phyloP scores from a whole-genome alignment of 2,888 invertebrate species.

The Trachelus iudaicus region DNA sequence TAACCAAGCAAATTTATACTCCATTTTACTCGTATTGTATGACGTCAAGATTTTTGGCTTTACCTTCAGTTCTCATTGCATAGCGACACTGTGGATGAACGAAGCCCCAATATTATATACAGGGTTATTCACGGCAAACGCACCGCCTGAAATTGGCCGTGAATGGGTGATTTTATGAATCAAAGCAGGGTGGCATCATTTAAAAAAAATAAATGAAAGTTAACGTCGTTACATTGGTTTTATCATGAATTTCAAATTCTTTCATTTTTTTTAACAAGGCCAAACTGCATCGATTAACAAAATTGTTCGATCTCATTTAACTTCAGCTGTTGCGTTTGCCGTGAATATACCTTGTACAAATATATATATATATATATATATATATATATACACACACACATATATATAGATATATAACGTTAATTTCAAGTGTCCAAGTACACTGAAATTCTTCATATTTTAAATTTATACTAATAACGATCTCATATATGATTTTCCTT shows the following conservation, averaged over 20 bases:
- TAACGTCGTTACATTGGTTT: too few species aligned
- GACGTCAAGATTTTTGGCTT: not conserved
- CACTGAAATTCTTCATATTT: constrained; percentile 1
- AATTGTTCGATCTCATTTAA: too few species aligned
- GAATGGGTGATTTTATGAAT: constrained; percentile 7
- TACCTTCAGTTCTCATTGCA: not conserved
- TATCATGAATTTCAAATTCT: too few species aligned
- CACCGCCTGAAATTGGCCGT: not conserved
- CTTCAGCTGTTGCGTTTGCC: constrained; percentile 23
- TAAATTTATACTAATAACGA: constrained; percentile 16
- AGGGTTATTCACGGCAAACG: too few species aligned
- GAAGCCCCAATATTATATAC: not conserved
- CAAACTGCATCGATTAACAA: too few species aligned
- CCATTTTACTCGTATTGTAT: constrained; percentile 13
- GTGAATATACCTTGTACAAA: constrained; percentile 24
- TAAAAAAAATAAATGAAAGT: not conserved
- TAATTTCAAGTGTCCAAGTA: not conserved
- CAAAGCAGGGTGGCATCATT: constrained; percentile 4
- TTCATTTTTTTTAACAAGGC: too few species aligned
- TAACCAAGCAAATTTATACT: constrained; percentile 29
- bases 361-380: constrained; percentile 26
- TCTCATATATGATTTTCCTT: constrained; percentile 47
- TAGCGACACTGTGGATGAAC: not conserved
- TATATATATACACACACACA: constrained; percentile 30
- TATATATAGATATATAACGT: constrained; percentile 23